Evolutionary conservation across 2,113 vertebrate genomes (phyloP).

Genomic region (Mola mola): DNA sequence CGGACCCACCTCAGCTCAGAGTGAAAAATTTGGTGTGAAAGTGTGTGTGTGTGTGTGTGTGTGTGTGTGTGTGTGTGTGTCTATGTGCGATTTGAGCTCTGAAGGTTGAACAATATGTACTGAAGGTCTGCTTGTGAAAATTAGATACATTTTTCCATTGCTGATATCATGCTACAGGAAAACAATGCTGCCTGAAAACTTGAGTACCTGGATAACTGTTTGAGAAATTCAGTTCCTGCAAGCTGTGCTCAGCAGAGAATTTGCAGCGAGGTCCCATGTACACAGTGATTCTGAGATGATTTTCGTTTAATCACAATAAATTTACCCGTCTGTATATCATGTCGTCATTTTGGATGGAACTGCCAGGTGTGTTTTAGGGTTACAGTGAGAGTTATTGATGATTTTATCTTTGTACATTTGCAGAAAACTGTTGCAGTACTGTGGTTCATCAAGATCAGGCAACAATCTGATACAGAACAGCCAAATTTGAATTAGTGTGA

Average conservation of each 20-base stretch:
- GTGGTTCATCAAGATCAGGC: too few relatives aligned
- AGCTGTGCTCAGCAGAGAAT: conserved; percentile 14
- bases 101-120: conserved; percentile 34
- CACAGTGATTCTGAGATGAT: conserved; percentile 51
- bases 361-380: conserved; percentile 1
- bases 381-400: not conserved
- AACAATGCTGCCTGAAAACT: conserved; percentile 31
- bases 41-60: not conserved
- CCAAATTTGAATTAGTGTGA: too few relatives aligned
- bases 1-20: conserved; percentile 7
- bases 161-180: conserved; percentile 24
- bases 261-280: conserved; percentile 26
- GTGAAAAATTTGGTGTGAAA: not conserved
- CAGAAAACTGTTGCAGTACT: not conserved
- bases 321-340: conserved; percentile 10
- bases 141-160: conserved; percentile 2
- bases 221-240: conserved; percentile 43
- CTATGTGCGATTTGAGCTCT: conserved; percentile 9
- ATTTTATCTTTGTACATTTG: too few relatives aligned
- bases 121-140: conserved; percentile 14
- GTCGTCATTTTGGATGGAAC: conserved; percentile 28
- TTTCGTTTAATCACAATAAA: conserved; percentile 63
- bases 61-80: not conserved
- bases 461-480: too few relatives aligned
- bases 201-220: conserved; percentile 8